Percentiles rank a stretch among this genome's conserved stretches.
Evolutionary conservation across 2,888 invertebrate genomes (phyloP).

Genomic region (Ptilodon capucinus): DNA sequence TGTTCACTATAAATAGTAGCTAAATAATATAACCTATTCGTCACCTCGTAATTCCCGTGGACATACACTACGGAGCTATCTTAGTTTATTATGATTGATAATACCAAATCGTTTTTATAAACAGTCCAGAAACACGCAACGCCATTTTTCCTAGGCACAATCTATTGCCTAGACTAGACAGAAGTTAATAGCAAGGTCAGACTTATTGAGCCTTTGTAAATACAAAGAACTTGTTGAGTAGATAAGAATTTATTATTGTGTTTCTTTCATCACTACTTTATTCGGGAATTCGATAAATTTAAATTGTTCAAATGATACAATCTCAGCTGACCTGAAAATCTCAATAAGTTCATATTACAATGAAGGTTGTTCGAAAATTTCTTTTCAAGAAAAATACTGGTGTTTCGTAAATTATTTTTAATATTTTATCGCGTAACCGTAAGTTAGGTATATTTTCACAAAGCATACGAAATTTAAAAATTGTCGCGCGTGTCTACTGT

Average conservation of each 20-base stretch:
- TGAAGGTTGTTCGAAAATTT: neutral
- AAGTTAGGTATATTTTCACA: too few species aligned
- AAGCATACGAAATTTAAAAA: too few species aligned
- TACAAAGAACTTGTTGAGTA: neutral
- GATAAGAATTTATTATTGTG: neutral
- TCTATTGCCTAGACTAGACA: constrained; percentile 5
- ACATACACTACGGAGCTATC: constrained; percentile 4
- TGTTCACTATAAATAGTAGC: neutral
- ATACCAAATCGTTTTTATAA: constrained; percentile 6
- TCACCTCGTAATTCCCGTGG: neutral
- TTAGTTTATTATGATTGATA: constrained; percentile 12
- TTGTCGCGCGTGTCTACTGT: too few species aligned
- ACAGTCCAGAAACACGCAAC: constrained; percentile 7
- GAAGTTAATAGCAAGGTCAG: neutral
- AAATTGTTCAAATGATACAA: neutral
- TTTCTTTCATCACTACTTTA: neutral
- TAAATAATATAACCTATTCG: neutral
- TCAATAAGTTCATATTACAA: neutral
- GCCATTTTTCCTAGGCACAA: constrained; percentile 2
- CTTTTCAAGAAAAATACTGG: neutral
- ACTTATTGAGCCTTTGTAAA: neutral
- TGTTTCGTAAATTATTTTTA: too few species aligned
- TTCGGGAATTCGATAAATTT: neutral
- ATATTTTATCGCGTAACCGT: too few species aligned
- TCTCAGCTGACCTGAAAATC: neutral